Conservation (phyloP, 2,888 invertebrate genomes). For the Lymantria dispar region DNA sequence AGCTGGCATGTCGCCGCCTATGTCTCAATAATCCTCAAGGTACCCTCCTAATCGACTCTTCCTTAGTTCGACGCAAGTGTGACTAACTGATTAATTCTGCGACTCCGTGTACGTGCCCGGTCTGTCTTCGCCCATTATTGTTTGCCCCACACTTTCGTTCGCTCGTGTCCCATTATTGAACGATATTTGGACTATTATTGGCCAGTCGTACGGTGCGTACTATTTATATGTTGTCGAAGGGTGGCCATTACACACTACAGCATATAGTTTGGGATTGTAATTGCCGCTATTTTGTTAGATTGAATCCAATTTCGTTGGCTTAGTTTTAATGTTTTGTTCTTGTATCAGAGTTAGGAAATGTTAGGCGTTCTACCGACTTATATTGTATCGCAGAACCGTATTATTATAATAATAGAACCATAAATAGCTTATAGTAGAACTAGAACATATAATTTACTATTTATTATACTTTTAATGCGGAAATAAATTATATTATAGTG, state of each 20-base stretch:
- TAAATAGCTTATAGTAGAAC: constrained; percentile 15
- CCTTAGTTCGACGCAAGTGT: constrained; percentile 78
- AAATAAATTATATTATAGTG: constrained; percentile 44
- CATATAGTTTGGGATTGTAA: constrained; percentile 69
- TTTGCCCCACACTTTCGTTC: constrained; percentile 65
- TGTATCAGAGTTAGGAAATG: constrained; percentile 42
- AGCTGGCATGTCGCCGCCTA: constrained; percentile 72
- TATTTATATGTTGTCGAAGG: constrained; percentile 70
- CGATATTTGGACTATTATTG: constrained; percentile 74
- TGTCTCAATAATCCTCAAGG: constrained; percentile 81
- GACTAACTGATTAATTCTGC: constrained; percentile 81
- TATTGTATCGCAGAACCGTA: constrained; percentile 18
- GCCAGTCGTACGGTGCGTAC: constrained; percentile 49
- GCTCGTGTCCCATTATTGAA: constrained; percentile 67
- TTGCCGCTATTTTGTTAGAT: constrained; percentile 71
- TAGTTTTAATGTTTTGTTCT: constrained; percentile 55
- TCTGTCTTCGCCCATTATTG: constrained; percentile 66
- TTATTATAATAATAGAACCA: background rate
- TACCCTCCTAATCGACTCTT: constrained; percentile 79
- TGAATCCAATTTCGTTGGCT: constrained; percentile 60
- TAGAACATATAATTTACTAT: constrained; percentile 40
- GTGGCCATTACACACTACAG: constrained; percentile 57
- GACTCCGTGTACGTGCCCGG: constrained; percentile 66
- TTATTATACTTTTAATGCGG: constrained; percentile 42
- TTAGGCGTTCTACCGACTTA: constrained; percentile 23